A percentile compares a stretch with the other conserved stretches of the same genome.
These are phyloP conservation scores for Pomacea maculata DNA, from an alignment of 1,140 invertebrate species.

Conservation along the genomic window DNA sequence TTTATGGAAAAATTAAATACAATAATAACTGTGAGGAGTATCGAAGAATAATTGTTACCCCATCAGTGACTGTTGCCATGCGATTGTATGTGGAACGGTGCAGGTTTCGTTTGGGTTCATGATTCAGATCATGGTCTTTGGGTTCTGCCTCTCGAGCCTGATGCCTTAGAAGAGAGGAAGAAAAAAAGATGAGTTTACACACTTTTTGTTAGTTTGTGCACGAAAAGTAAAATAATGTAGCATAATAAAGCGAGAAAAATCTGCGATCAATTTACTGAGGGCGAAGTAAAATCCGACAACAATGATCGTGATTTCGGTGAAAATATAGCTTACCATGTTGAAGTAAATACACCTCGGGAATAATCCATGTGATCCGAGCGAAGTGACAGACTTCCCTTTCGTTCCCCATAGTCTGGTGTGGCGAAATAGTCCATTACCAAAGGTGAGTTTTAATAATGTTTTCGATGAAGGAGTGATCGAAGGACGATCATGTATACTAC, in stretches of 20 bases:
- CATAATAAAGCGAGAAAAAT: background rate
- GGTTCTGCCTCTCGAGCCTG: slow-evolving; percentile 63
- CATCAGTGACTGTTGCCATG: slow-evolving; percentile 60
- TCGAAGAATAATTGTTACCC: slow-evolving; percentile 36
- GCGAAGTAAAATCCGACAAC: background rate
- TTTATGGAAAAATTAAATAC: background rate
- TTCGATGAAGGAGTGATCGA: background rate
- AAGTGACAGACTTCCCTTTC: slow-evolving; percentile 59
- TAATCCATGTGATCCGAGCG: slow-evolving; percentile 63
- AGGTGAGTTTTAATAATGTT: background rate
- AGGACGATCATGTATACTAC: background rate
- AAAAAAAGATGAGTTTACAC: background rate
- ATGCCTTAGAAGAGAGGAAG: slow-evolving; percentile 53
- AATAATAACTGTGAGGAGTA: background rate
- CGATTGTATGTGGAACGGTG: slow-evolving; percentile 58
- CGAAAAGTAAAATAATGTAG: no score
- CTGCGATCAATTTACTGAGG: background rate
- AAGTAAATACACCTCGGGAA: slow-evolving; percentile 58
- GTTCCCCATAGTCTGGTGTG: slow-evolving; percentile 35
- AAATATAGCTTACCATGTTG: slow-evolving; percentile 53
- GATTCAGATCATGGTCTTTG: slow-evolving; percentile 63
- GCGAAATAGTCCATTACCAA: slow-evolving; percentile 1
- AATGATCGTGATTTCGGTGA: background rate
- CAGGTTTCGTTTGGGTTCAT: slow-evolving; percentile 46
- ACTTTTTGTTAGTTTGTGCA: background rate